Evolutionary conservation across 1,140 invertebrate species (phyloP).

Genomic region (Ylistrum balloti): DNA sequence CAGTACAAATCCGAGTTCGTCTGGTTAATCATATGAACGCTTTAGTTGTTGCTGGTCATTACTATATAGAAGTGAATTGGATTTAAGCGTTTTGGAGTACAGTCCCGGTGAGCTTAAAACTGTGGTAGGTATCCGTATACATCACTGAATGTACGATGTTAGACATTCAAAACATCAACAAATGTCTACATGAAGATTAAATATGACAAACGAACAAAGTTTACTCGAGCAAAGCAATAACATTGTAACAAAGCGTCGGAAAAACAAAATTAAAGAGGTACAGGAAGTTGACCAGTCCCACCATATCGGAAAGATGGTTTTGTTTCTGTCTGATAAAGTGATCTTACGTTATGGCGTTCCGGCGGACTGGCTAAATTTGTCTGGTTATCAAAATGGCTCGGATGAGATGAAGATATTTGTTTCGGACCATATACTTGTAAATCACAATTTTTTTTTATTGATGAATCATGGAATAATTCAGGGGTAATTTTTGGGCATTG

Average conservation of each 20-base stretch:
- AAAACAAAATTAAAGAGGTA: background rate
- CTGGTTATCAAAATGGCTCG: constrained; percentile 22
- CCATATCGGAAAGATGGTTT: background rate
- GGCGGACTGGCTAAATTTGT: background rate
- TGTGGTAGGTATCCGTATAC: background rate
- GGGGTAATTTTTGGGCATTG: background rate
- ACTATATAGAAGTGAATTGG: background rate
- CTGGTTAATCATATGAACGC: constrained; percentile 24
- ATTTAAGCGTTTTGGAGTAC: background rate
- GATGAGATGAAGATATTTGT: constrained; percentile 16
- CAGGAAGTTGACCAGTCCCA: background rate
- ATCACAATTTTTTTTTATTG: background rate
- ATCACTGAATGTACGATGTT: background rate
- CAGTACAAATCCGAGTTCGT: constrained; percentile 33
- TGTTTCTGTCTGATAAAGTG: constrained; percentile 31
- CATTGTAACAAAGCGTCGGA: background rate
- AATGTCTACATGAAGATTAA: background rate
- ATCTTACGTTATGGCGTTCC: background rate
- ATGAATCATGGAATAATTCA: background rate
- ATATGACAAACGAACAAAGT: background rate
- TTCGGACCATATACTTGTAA: constrained; percentile 19
- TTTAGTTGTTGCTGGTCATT: constrained; percentile 4
- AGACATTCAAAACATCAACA: background rate
- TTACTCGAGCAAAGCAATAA: background rate
- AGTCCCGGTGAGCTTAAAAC: background rate